These are phyloP conservation scores for Drosophila athabasca DNA, from an alignment of 1,140 invertebrate genomes.

Conservation along the genomic window DNA sequence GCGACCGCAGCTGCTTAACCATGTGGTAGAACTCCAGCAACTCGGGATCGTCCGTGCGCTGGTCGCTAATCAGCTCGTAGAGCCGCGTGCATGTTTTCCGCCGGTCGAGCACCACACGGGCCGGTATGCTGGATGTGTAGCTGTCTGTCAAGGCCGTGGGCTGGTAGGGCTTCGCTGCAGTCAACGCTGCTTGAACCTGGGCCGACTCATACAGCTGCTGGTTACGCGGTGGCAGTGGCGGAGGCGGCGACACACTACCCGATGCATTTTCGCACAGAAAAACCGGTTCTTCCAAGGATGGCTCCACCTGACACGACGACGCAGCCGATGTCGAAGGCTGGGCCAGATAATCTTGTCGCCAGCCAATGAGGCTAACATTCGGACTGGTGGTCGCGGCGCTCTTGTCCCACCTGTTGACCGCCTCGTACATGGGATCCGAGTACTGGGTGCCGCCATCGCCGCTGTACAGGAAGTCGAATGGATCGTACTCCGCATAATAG, in stretches of 20 bases:
- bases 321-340: slow-evolving; percentile 20
- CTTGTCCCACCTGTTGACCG: slow-evolving; percentile 88
- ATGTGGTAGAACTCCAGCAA: slow-evolving; percentile 91
- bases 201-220: slow-evolving; percentile 55
- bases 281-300: background rate
- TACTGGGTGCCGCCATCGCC: slow-evolving; percentile 88
- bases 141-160: slow-evolving; percentile 67
- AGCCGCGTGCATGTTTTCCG: slow-evolving; percentile 85
- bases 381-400: slow-evolving; percentile 84
- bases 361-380: slow-evolving; percentile 85
- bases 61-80: slow-evolving; percentile 89
- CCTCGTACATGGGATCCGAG: slow-evolving; percentile 91
- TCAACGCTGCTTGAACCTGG: slow-evolving; percentile 2
- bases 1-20: slow-evolving; percentile 85
- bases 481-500: slow-evolving; percentile 93
- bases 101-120: slow-evolving; percentile 83
- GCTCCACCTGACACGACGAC: background rate
- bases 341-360: slow-evolving; percentile 82
- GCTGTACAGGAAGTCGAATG: slow-evolving; percentile 92
- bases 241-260: slow-evolving; percentile 65
- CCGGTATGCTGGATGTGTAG: slow-evolving; percentile 66
- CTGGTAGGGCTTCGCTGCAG: slow-evolving; percentile 16
- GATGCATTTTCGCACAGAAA: slow-evolving; percentile 19
- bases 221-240: slow-evolving; percentile 85
- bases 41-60: slow-evolving; percentile 89